These are phyloP conservation scores for Eristalis intricaria DNA, from an alignment of 2,888 invertebrate genomes.

Conservation along the genomic window DNA sequence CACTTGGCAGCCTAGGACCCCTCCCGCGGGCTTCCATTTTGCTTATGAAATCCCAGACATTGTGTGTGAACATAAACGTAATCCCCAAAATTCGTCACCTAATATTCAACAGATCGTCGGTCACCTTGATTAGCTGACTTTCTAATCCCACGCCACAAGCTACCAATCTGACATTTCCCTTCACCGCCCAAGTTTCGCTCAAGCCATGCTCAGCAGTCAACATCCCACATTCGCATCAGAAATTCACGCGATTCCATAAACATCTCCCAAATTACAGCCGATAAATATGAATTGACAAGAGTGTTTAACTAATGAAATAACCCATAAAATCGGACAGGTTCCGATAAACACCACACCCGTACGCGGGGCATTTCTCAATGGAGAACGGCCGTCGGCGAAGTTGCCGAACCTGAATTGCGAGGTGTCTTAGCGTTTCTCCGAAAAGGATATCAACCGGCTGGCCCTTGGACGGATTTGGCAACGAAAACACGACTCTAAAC, in stretches of 20 bases:
- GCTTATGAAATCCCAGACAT: no score
- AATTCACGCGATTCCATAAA: not conserved
- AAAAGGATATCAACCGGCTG: not conserved
- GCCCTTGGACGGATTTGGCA: not conserved
- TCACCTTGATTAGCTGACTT: no score
- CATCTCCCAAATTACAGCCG: not conserved
- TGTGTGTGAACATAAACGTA: no score
- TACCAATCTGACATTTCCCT: no score
- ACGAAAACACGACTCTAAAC: not conserved
- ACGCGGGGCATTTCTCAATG: not conserved
- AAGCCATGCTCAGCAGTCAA: no score
- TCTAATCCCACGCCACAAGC: no score
- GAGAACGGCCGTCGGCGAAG: not conserved
- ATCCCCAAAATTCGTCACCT: no score
- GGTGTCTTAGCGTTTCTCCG: not conserved
- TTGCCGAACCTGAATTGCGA: not conserved
- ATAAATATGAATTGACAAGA: constrained; percentile 10
- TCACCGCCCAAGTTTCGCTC: no score
- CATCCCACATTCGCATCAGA: not conserved
- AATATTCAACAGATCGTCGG: no score
- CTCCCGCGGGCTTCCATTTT: no score
- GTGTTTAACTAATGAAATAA: constrained; percentile 1
- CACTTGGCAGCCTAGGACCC: no score
- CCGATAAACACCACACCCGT: constrained; percentile 8
- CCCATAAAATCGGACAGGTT: not conserved